A percentile compares a stretch with the other conserved stretches of the same genome.
These are phyloP conservation scores for Brachypalpus laphriformis DNA, from an alignment of 2,888 invertebrate species.

Conservation along the genomic window DNA sequence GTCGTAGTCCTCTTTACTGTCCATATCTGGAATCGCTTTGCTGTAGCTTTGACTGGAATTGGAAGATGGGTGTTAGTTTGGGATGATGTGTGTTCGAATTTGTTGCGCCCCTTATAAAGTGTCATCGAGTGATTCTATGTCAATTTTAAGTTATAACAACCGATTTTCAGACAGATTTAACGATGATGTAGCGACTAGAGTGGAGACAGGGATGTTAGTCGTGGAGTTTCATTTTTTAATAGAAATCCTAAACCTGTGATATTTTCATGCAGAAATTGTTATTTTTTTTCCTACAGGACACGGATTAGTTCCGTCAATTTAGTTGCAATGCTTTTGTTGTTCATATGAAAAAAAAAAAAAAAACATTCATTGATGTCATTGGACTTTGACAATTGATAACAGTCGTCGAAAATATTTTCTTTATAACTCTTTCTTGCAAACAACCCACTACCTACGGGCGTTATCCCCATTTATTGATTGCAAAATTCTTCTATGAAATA, in stretches of 20 bases:
- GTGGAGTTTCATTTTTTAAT: too few relatives aligned
- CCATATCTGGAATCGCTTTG: conserved; percentile 78
- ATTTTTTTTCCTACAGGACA: too few relatives aligned
- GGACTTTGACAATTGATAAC: neutral
- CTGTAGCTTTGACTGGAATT: conserved; percentile 76
- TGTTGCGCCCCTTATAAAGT: conserved; percentile 58
- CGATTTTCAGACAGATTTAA: too few relatives aligned
- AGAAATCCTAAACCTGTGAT: too few relatives aligned
- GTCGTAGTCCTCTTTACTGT: conserved; percentile 76
- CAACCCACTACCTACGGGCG: neutral
- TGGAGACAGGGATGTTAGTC: too few relatives aligned
- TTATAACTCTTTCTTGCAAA: neutral
- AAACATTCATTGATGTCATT: neutral
- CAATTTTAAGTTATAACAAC: too few relatives aligned
- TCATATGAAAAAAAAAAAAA: too few relatives aligned
- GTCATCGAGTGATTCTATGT: conserved; percentile 38
- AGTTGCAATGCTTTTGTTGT: too few relatives aligned
- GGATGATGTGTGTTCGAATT: conserved; percentile 23
- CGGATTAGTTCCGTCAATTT: too few relatives aligned
- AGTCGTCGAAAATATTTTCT: neutral
- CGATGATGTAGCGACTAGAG: too few relatives aligned
- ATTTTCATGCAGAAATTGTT: too few relatives aligned
- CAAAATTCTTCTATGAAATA: conserved; percentile 1
- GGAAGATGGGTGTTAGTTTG: conserved; percentile 19
- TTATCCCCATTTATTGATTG: neutral